These are phyloP conservation scores for Eumerus sabulonum DNA, from an alignment of 2,888 invertebrate genomes.

Conservation along the genomic window DNA sequence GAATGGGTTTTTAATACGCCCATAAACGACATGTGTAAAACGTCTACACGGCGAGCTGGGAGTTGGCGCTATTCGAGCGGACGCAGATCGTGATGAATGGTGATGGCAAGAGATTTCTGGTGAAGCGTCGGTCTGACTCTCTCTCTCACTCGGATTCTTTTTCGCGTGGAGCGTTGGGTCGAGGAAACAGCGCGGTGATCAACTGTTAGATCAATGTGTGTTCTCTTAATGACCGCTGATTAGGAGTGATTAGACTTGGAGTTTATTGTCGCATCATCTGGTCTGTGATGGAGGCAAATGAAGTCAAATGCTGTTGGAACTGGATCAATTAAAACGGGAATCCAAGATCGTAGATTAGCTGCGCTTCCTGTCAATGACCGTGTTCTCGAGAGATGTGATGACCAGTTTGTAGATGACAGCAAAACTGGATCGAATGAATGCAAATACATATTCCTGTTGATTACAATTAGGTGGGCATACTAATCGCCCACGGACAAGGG, in stretches of 20 bases:
- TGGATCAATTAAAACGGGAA: no score
- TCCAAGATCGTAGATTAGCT: no score
- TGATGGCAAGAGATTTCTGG: constrained; percentile 50
- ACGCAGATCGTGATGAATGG: constrained; percentile 48
- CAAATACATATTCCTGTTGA: constrained; percentile 25
- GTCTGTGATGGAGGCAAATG: neutral
- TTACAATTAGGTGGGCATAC: constrained; percentile 53
- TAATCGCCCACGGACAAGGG: constrained; percentile 40
- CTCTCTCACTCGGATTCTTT: constrained; percentile 15
- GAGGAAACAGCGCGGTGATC: neutral
- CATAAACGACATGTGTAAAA: constrained; percentile 61
- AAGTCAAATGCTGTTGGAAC: neutral
- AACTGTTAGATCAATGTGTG: constrained; percentile 29
- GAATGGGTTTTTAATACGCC: constrained; percentile 63
- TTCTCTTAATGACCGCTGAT: constrained; percentile 44
- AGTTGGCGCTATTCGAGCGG: constrained; percentile 40
- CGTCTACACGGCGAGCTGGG: constrained; percentile 27
- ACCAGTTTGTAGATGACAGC: neutral
- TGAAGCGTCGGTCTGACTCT: constrained; percentile 45
- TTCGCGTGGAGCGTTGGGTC: neutral
- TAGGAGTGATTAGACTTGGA: constrained; percentile 40
- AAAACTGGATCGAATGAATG: constrained; percentile 3
- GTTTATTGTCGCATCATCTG: constrained; percentile 9
- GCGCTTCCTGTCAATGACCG: no score
- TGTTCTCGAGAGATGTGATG: no score